These are phyloP conservation scores for Gymnoscelis rufifasciata DNA, from an alignment of 2,888 invertebrate genomes.

Conservation along the genomic window DNA sequence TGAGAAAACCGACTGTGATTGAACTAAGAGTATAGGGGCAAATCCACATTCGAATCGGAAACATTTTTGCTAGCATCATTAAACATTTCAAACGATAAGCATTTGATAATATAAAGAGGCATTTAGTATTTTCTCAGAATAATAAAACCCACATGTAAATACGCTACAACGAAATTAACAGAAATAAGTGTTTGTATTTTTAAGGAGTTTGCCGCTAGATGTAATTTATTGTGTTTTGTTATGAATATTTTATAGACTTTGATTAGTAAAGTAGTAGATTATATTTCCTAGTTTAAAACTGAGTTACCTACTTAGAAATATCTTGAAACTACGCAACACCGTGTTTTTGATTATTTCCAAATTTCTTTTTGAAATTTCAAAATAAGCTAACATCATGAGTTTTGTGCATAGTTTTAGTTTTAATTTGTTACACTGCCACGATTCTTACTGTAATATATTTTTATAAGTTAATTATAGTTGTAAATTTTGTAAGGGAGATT, in stretches of 20 bases:
- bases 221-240: slow-evolving; percentile 42
- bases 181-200: slow-evolving; percentile 12
- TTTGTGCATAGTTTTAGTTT: slow-evolving; percentile 13
- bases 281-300: slow-evolving; percentile 34
- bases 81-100: neutral
- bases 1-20: slow-evolving; percentile 36
- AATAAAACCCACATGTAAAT: slow-evolving; percentile 8
- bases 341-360: neutral
- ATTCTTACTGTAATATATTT: slow-evolving; percentile 52
- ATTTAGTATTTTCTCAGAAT: neutral
- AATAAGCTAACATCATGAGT: neutral
- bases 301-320: slow-evolving; percentile 56
- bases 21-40: slow-evolving; percentile 30
- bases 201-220: slow-evolving; percentile 25
- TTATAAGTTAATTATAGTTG: slow-evolving; percentile 48
- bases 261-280: slow-evolving; percentile 11
- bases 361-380: neutral
- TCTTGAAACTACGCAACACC: slow-evolving; percentile 8
- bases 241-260: slow-evolving; percentile 29
- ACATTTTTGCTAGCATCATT: neutral
- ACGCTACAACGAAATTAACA: slow-evolving; percentile 4
- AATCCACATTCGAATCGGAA: neutral
- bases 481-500: slow-evolving; percentile 47
- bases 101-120: slow-evolving; percentile 3
- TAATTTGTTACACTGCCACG: slow-evolving; percentile 53